Base-by-base conservation (phyloP, 1,140 invertebrate species). In the Oryzaephilus surinamensis region DNA sequence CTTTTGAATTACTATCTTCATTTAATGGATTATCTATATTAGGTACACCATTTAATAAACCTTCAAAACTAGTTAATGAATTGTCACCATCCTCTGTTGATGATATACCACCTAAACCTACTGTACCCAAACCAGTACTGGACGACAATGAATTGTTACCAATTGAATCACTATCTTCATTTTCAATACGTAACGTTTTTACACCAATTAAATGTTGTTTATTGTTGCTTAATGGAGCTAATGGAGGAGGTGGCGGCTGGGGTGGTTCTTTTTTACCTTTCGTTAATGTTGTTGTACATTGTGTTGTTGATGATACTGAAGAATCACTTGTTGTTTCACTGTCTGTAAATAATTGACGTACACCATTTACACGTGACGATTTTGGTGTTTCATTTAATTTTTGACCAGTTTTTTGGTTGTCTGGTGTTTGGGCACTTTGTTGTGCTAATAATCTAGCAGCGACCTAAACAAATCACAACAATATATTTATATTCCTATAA, bases 11-110 rank as follows among this genome's bases (percentile, higher is more conserved):
- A 11, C 66, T 66, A 23, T 74, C 71, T 20, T 54, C 48, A 24
- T 57, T 51, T 13, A 63, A 59, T 32, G 75, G 69, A 20, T 70
- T 70, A 35, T 72, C 69, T 6, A 71, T 54, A 27, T 64, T 69
- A 0, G 72, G 70, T 7, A 69, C 66, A 21, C 74, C 74, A 44
- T 76, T 77, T 10, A 75, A 51, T 2, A 76, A 45, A 16, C 75
- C 74, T 39, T 79, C 75, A 46, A 77, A 76, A 52, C 72, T 76
- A 7, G 73, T 75, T 3, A 76, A 45, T 0, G 73, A 74, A 44
- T 76, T 76, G 18, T 77, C 74, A 13, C 63, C 65, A 31, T 76
- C 73, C 40, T 72, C 70, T 3, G 62, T 63, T 46, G 45, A 67
- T 50, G 42, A 69, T 46, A 52, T 62, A 51, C 18, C 66, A 58